These are phyloP conservation scores for Tinamus guttatus DNA, from an alignment of 2,113 vertebrate genomes.

Conservation along the genomic window DNA sequence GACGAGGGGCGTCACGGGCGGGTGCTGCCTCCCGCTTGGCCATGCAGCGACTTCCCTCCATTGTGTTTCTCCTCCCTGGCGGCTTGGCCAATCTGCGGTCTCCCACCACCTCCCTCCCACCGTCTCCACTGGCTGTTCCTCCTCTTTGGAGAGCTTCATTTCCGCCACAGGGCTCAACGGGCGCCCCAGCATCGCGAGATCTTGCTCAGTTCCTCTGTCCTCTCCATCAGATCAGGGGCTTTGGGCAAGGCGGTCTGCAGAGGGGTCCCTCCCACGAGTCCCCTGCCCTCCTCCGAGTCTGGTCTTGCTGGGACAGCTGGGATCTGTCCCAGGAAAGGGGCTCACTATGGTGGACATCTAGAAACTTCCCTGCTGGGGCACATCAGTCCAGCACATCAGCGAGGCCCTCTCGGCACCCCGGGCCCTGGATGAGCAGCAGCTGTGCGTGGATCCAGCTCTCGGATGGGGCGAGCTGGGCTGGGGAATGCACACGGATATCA, in stretches of 20 bases:
- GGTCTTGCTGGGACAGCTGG: conserved; percentile 51
- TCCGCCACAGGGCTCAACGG: neutral
- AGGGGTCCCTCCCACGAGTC: conserved; percentile 36
- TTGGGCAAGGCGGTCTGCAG: neutral
- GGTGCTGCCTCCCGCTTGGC: neutral
- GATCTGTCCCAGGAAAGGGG: conserved; percentile 25
- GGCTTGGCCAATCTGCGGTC: neutral
- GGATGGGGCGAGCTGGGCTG: rapidly evolving
- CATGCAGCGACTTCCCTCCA: conserved; percentile 27
- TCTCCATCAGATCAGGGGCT: neutral
- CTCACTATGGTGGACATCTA: neutral
- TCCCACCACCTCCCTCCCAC: conserved; percentile 58
- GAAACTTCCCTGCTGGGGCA: neutral
- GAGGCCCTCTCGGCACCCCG: neutral
- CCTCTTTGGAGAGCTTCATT: conserved; percentile 18
- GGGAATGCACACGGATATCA: neutral
- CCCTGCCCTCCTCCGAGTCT: neutral
- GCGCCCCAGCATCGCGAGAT: neutral
- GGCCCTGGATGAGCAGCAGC: neutral
- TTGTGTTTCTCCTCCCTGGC: conserved; percentile 52
- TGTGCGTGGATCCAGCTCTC: neutral
- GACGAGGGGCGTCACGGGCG: rapidly evolving
- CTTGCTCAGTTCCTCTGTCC: neutral
- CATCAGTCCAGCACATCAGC: neutral
- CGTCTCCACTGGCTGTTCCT: neutral